Conservation (phyloP, 2,888 invertebrate species). For the Limnephilus marmoratus region DNA sequence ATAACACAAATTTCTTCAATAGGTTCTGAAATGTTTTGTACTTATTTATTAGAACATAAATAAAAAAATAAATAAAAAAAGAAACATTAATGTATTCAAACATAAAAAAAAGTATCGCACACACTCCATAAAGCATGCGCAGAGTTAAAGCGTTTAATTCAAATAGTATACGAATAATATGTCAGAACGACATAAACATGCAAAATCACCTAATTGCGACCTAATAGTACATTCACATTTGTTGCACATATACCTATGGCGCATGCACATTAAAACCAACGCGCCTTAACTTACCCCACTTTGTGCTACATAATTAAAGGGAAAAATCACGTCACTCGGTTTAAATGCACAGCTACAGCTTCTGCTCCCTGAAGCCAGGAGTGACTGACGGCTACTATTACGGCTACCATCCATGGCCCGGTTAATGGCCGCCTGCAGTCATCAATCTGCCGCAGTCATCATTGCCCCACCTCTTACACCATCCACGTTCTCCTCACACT, state of each 20-base stretch:
- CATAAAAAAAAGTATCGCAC: too few species aligned
- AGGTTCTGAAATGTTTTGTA: too few species aligned
- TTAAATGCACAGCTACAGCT: conserved; percentile 13
- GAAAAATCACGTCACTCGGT: neutral
- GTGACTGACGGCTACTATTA: conserved; percentile 31
- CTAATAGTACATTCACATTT: neutral
- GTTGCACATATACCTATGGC: neutral
- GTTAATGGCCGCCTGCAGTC: conserved; percentile 58
- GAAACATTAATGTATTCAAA: too few species aligned
- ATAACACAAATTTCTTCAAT: too few species aligned
- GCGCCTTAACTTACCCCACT: neutral
- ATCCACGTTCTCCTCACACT: conserved; percentile 13
- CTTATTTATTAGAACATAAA: too few species aligned
- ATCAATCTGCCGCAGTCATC: conserved; percentile 54
- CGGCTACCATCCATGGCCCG: neutral
- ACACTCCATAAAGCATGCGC: too few species aligned
- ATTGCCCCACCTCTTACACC: conserved; percentile 12
- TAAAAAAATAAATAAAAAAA: too few species aligned
- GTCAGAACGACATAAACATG: neutral
- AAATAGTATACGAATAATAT: neutral
- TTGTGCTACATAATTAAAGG: neutral
- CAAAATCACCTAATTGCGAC: neutral
- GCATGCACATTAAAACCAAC: neutral
- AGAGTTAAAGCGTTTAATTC: neutral
- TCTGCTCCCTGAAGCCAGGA: neutral